These are phyloP conservation scores for Drosophila histrio DNA, from an alignment of 2,888 invertebrate species.

Conservation along the genomic window DNA sequence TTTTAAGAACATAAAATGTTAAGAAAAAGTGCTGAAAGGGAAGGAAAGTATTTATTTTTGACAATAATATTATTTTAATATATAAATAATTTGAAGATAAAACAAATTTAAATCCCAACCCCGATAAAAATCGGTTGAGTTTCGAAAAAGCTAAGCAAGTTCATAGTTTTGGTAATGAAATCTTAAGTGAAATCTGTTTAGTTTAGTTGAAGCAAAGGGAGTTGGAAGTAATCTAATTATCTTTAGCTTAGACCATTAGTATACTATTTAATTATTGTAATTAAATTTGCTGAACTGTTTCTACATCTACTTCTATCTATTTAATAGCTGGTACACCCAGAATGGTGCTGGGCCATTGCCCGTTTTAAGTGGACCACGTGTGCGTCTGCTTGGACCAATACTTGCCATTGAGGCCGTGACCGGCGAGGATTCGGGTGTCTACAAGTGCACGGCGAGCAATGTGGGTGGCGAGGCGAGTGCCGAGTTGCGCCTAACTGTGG, in stretches of 20 bases:
- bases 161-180: too few relatives aligned
- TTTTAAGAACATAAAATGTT: too few relatives aligned
- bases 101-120: too few relatives aligned
- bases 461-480: slow-evolving; percentile 89
- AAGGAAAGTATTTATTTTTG: too few relatives aligned
- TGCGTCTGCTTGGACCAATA: slow-evolving; percentile 88
- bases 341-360: slow-evolving; percentile 88
- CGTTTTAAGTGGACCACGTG: slow-evolving; percentile 87
- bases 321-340: slow-evolving; percentile 88
- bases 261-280: not conserved
- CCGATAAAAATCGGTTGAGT: too few relatives aligned
- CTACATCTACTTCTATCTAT: not conserved
- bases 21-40: too few relatives aligned
- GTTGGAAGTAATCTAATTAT: too few relatives aligned
- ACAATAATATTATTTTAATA: too few relatives aligned
- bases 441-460: slow-evolving; percentile 89
- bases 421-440: slow-evolving; percentile 88
- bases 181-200: too few relatives aligned
- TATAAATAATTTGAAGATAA: too few relatives aligned
- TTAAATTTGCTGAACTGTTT: not conserved
- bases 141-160: too few relatives aligned
- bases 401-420: slow-evolving; percentile 89
- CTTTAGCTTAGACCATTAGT: not conserved
- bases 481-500: slow-evolving; percentile 88
- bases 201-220: too few relatives aligned